Evolutionary conservation across 2,797 vertebrate species (phyloP), one percentile per base, ranked within the genome.

Genomic region (Dryobates pubescens): DNA sequence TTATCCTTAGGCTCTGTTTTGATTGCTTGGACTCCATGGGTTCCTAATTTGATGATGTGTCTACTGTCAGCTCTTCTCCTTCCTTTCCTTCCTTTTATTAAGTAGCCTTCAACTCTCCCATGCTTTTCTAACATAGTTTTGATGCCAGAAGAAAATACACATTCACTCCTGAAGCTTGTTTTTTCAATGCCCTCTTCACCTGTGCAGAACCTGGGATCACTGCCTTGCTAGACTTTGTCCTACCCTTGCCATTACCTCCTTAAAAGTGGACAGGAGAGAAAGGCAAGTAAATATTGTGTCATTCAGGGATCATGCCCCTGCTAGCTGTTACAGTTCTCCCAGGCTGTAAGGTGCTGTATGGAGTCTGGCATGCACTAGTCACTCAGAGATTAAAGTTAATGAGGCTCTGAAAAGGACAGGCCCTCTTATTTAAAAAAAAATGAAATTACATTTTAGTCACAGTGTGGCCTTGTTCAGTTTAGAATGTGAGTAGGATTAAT

Each of bases 1-100:
- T 91, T 74, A 29, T 49, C 73, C 34, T 73, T 38, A 67, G 82
- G 56, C 72, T 83, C 45, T 13, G 8, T 86, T 92, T 93, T 87
- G 38, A 85, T 85, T 87, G 20, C 70, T 81, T 0, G 0, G 49
- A 64, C 43, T 51, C 32, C 0, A 0, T 14, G 30, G 11, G 16
- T 34, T 88, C 29, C 17, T 75, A 64, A 73, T 83, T 78, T 20
- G 16, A 20, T 88, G 49, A 36, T 78, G 12, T 88, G 10, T 67
- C 53, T 67, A 73, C 49, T 74, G 49, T 58, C 14, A 15, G 32
- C 19, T 63, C 49, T 58, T 61, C 4, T 12, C 2, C 10, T 62
- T 3, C 6, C 17, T 82, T 82, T 74, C 41, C 74, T 78, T 78
- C 22, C 11, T 89, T 78, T 65, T 45, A 24, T 63, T 26, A 82